phyloP scores from a whole-genome alignment of 2,888 invertebrate genomes.

The Torymus texanus region DNA sequence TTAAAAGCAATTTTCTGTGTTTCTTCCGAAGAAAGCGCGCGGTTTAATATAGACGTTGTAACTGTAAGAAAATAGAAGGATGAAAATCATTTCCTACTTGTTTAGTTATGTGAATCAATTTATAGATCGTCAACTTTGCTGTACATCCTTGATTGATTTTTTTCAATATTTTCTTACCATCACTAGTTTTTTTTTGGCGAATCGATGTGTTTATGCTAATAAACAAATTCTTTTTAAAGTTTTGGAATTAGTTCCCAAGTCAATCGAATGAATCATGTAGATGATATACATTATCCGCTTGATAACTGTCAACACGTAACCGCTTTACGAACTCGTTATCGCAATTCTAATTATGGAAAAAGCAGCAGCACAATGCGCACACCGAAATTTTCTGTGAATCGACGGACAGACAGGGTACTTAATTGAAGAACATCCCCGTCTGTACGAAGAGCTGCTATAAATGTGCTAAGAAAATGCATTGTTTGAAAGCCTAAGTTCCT shows the following conservation, averaged over 20 bases:
- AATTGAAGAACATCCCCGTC: too few species aligned
- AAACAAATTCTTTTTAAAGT: too few species aligned
- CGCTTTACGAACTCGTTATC: constrained; percentile 14
- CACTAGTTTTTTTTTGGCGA: neutral
- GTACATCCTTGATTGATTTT: constrained; percentile 1
- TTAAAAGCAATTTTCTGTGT: constrained; percentile 27
- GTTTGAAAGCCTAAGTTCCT: too few species aligned
- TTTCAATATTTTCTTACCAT: neutral
- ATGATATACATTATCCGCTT: neutral
- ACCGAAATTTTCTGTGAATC: too few species aligned
- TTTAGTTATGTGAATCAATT: constrained; percentile 26
- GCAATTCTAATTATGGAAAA: neutral
- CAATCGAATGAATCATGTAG: neutral
- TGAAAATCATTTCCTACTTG: neutral
- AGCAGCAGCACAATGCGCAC: too few species aligned
- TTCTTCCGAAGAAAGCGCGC: neutral
- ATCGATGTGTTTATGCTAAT: neutral
- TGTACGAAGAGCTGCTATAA: too few species aligned
- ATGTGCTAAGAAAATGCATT: too few species aligned
- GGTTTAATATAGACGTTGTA: constrained; percentile 22
- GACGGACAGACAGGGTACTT: too few species aligned
- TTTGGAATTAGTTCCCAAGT: neutral
- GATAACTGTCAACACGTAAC: neutral
- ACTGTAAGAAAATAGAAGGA: neutral
- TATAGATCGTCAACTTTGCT: constrained; percentile 4